Evolutionary conservation across 2,797 vertebrate genomes (phyloP).

Genomic region (Hephaestus fuliginosus): DNA sequence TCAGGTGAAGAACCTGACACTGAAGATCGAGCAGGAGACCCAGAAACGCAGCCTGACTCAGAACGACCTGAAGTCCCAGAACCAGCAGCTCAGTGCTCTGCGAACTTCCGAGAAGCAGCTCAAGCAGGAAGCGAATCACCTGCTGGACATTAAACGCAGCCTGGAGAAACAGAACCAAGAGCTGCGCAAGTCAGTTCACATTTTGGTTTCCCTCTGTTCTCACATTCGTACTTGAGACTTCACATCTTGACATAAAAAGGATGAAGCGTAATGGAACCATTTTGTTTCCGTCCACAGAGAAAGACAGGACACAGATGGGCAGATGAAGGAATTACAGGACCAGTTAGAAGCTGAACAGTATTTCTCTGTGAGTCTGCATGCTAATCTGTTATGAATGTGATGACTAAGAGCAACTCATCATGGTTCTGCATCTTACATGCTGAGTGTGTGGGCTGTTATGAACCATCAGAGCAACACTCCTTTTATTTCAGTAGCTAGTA

Average conservation of each 20-base stretch:
- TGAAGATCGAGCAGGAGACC: constrained; percentile 98
- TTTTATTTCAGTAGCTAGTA: neutral
- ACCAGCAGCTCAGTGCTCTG: constrained; percentile 93
- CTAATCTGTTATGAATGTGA: constrained; percentile 2
- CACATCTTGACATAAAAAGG: neutral
- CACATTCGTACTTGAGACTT: neutral
- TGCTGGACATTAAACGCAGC: constrained; percentile 94
- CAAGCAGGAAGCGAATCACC: constrained; percentile 97
- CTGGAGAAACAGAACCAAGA: constrained; percentile 98
- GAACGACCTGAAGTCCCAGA: constrained; percentile 97
- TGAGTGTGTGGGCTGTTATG: constrained; percentile 12
- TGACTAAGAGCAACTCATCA: constrained; percentile 3
- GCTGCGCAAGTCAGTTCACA: constrained; percentile 91
- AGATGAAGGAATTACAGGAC: constrained; percentile 99
- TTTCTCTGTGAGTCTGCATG: constrained; percentile 91
- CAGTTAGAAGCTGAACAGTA: constrained; percentile 98
- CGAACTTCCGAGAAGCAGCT: constrained; percentile 96
- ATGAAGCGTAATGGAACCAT: neutral
- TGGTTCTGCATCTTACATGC: neutral
- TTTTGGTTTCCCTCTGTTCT: neutral
- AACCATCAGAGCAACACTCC: neutral
- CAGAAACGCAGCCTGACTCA: constrained; percentile 96
- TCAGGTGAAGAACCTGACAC: constrained; percentile 94
- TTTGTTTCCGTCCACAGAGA: constrained; percentile 84
- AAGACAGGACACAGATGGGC: constrained; percentile 96